A percentile compares a stretch with the other conserved stretches of the same genome.
Evolutionary conservation across 2,113 vertebrate genomes (phyloP).

Genomic region (Pantherophis guttatus): DNA sequence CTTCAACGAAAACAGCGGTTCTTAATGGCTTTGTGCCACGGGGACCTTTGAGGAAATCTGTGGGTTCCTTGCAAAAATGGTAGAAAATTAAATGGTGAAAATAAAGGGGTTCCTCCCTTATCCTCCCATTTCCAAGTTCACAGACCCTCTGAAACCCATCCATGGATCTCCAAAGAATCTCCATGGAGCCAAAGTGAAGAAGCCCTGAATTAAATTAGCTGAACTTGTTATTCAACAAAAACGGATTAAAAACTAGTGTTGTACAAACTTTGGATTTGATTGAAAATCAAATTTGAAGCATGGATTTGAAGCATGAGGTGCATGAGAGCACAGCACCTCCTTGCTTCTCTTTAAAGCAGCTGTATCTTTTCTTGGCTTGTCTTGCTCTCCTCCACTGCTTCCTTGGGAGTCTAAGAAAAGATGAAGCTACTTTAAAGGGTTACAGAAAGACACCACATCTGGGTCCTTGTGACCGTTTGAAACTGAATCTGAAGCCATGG

Average conservation of each 20-base stretch:
- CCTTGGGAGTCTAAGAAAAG: neutral
- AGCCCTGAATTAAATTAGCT: neutral
- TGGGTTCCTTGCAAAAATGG: neutral
- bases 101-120: neutral
- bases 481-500: neutral
- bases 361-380: neutral
- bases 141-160: neutral
- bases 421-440: neutral
- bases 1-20: neutral
- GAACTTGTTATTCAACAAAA: neutral
- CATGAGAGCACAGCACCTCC: too few species aligned
- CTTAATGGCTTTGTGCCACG: neutral
- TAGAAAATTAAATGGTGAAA: neutral
- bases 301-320: too few species aligned
- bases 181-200: neutral
- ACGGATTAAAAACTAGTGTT: neutral
- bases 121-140: neutral
- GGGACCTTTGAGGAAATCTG: neutral
- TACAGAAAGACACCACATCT: neutral
- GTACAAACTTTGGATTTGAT: neutral
- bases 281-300: neutral
- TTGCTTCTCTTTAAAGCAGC: neutral
- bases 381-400: neutral
- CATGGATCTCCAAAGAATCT: neutral
- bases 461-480: neutral